Evolutionary conservation across 2,888 invertebrate species (phyloP), one percentile per base, ranked within the genome.

Genomic region (Pycnomerus fuliginosus): DNA sequence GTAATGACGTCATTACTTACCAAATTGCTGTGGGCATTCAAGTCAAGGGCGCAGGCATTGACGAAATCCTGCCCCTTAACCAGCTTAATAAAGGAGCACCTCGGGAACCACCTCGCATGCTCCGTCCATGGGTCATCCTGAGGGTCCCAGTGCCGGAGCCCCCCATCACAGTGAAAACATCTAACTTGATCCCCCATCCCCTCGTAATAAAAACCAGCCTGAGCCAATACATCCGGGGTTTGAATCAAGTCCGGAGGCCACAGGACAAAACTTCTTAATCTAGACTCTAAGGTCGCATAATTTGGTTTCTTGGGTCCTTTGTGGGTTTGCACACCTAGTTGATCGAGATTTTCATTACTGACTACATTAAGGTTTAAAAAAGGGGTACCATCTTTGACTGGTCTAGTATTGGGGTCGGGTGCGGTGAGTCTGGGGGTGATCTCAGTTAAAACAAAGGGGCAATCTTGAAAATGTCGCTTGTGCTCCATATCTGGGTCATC

Each of bases 121-220:
- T 96, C 96, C 37, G 83, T 80, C 94, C 95, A 96, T 1, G 94
- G 93, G 65, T 88, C 87, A 70, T 96, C 96, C 11, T 83, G 83
- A 23, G 83, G 80, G 69, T 92, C 88, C 96, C 96, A 97, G 65
- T 87, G 86, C 53, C 88, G 80, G 31, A 97, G 75, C 0, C 94
- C 93, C 27, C 94, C 94, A 70, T 92, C 92, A 71, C 97, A 97
- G 74, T 91, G 90, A 74, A 94, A 96, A 71, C 96, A 97, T 40
- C 90, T 83, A 16, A 91, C 90, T 73, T 84, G 83, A 69, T 88
- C 88, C 29, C 79, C 80, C 13, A 74, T 73, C 11, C 84, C 84
- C 55, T 80, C 84, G 65, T 91, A 94, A 69, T 86, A 95, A 71
- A 96, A 92, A 2, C 95, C 95, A 12, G 95, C 92, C 39, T 85